Evolutionary conservation across 2,797 vertebrate genomes (phyloP).

Genomic region (Atherinosoma microstoma): DNA sequence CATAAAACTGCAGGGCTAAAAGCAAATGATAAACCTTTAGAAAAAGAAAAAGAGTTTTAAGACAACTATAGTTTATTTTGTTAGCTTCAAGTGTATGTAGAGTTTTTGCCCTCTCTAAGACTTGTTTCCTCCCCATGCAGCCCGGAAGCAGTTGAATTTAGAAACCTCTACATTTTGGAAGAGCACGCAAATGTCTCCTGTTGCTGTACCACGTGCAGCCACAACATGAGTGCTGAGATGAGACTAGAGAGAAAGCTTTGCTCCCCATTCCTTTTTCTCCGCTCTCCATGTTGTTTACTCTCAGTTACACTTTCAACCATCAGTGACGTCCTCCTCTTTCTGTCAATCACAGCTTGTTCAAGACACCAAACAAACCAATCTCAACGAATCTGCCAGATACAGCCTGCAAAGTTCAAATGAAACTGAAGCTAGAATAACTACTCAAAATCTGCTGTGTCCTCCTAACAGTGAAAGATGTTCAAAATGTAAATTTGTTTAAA

Average conservation of each 20-base stretch:
- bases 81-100: neutral
- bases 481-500: slow-evolving; percentile 6
- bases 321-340: slow-evolving; percentile 21
- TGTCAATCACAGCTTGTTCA: slow-evolving; percentile 22
- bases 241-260: slow-evolving; percentile 9
- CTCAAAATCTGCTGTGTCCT: neutral
- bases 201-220: slow-evolving; percentile 14
- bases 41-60: neutral
- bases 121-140: neutral
- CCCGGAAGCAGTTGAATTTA: neutral
- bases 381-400: slow-evolving; percentile 19
- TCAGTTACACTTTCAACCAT: slow-evolving; percentile 24
- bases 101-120: neutral
- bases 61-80: neutral
- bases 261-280: slow-evolving; percentile 20
- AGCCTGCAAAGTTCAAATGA: slow-evolving; percentile 3
- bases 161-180: slow-evolving; percentile 12
- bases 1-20: slow-evolving; percentile 11
- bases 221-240: slow-evolving; percentile 8
- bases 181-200: slow-evolving; percentile 8
- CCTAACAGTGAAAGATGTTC: slow-evolving; percentile 11
- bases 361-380: slow-evolving; percentile 30
- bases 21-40: slow-evolving; percentile 15
- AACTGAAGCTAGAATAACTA: slow-evolving; percentile 9
- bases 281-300: slow-evolving; percentile 35